These are phyloP conservation scores for Perccottus glenii DNA, from an alignment of 2,113 vertebrate genomes.

Conservation along the genomic window DNA sequence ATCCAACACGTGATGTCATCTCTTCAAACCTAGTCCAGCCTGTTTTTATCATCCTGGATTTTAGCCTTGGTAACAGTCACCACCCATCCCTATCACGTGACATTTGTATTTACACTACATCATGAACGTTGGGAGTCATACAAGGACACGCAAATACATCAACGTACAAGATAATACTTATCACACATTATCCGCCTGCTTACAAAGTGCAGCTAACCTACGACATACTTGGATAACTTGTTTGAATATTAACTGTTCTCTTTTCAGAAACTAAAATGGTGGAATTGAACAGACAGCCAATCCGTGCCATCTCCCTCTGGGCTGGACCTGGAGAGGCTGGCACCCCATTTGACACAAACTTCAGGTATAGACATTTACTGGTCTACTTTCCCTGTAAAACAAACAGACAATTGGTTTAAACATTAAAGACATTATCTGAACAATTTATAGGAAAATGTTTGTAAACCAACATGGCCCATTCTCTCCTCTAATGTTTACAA, in stretches of 20 bases:
- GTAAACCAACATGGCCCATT: too few species aligned
- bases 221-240: background rate
- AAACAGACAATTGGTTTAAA: too few species aligned
- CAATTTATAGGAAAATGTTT: too few species aligned
- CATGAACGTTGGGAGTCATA: slow-evolving; percentile 60
- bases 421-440: too few species aligned
- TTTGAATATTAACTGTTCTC: slow-evolving; percentile 21
- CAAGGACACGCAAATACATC: slow-evolving; percentile 23
- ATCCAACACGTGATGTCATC: slow-evolving; percentile 64
- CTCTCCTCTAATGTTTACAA: background rate
- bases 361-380: slow-evolving; percentile 47
- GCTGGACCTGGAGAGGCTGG: slow-evolving; percentile 75
- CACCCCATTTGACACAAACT: slow-evolving; percentile 39
- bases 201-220: background rate
- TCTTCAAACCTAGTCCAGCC: slow-evolving; percentile 45
- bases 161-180: slow-evolving; percentile 2
- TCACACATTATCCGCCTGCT: slow-evolving; percentile 5
- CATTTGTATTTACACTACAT: slow-evolving; percentile 72
- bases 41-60: slow-evolving; percentile 46
- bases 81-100: slow-evolving; percentile 64
- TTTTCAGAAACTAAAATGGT: slow-evolving; percentile 73
- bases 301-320: slow-evolving; percentile 60
- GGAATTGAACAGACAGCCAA: slow-evolving; percentile 65
- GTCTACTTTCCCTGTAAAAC: too few species aligned
- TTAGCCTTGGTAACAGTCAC: slow-evolving; percentile 46